Evolutionary conservation across 2,888 invertebrate genomes (phyloP).

Genomic region (Acrobasis suavella): DNA sequence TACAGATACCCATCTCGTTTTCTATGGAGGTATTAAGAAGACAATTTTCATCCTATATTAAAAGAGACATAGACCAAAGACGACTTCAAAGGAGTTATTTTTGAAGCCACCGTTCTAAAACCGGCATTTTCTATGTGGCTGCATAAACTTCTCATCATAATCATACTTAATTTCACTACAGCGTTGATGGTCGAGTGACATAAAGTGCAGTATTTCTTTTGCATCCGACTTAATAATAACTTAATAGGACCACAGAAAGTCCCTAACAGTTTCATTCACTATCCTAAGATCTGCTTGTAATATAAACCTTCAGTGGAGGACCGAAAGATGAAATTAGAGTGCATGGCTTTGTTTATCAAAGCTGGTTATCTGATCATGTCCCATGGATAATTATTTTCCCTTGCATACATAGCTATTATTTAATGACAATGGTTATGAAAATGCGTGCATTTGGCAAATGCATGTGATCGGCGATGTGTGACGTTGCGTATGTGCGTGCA

Average conservation of each 20-base stretch:
- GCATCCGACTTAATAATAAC: slow-evolving; percentile 23
- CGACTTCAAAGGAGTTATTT: not conserved
- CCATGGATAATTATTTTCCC: slow-evolving; percentile 34
- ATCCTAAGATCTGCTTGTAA: not conserved
- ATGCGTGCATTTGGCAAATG: slow-evolving; percentile 58
- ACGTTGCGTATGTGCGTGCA: slow-evolving; percentile 41
- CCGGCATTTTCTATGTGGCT: slow-evolving; percentile 4
- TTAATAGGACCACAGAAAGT: slow-evolving; percentile 24
- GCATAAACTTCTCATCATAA: slow-evolving; percentile 14
- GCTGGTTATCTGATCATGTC: slow-evolving; percentile 25
- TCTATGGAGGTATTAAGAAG: too few relatives aligned
- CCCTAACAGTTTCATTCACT: slow-evolving; percentile 23
- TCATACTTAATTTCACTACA: slow-evolving; percentile 16
- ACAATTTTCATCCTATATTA: too few relatives aligned
- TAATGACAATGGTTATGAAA: slow-evolving; percentile 35
- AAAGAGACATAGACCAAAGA: not conserved
- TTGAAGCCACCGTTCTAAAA: not conserved
- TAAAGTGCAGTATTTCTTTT: slow-evolving; percentile 22
- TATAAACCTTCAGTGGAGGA: slow-evolving; percentile 11
- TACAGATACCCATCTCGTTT: not conserved
- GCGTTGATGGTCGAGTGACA: slow-evolving; percentile 6
- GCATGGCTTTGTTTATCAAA: slow-evolving; percentile 9
- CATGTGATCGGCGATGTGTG: slow-evolving; percentile 40
- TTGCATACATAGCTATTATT: slow-evolving; percentile 33
- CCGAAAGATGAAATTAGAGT: slow-evolving; percentile 12